phyloP scores from a whole-genome alignment of 2,113 vertebrate genomes.

The Macquaria ambigua region DNA sequence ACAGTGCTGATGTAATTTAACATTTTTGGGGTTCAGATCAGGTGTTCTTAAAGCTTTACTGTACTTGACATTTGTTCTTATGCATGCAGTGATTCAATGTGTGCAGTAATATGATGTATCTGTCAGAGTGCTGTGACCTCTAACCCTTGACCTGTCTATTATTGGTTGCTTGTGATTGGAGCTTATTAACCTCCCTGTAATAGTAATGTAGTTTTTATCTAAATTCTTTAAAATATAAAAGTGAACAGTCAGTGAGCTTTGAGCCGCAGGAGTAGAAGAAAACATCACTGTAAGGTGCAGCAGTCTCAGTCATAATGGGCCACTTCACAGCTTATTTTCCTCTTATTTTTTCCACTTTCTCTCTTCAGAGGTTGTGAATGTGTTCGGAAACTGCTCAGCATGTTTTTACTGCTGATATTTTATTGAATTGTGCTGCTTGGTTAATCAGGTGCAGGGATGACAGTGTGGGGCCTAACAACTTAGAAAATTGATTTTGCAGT shows the following conservation, averaged over 20 bases:
- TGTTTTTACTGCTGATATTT: conserved; percentile 9
- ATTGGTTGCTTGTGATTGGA: neutral
- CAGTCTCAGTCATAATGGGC: neutral
- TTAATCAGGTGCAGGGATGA: conserved; percentile 6
- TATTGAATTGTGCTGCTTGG: conserved; percentile 10
- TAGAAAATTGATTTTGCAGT: neutral
- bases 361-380: neutral
- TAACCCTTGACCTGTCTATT: neutral
- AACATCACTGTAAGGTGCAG: neutral
- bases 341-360: neutral
- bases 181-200: neutral
- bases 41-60: neutral
- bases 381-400: neutral
- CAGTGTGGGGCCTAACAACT: neutral
- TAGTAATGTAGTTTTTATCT: neutral
- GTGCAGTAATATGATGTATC: too few species aligned
- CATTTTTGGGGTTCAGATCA: neutral
- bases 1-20: too few species aligned
- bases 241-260: neutral
- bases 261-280: neutral
- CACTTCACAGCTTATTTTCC: neutral
- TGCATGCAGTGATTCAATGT: neutral
- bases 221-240: neutral
- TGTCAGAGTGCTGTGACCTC: neutral
- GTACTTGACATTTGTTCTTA: neutral